Evolutionary conservation across 2,113 vertebrate genomes (phyloP).

Genomic region (Hystrix brachyura): DNA sequence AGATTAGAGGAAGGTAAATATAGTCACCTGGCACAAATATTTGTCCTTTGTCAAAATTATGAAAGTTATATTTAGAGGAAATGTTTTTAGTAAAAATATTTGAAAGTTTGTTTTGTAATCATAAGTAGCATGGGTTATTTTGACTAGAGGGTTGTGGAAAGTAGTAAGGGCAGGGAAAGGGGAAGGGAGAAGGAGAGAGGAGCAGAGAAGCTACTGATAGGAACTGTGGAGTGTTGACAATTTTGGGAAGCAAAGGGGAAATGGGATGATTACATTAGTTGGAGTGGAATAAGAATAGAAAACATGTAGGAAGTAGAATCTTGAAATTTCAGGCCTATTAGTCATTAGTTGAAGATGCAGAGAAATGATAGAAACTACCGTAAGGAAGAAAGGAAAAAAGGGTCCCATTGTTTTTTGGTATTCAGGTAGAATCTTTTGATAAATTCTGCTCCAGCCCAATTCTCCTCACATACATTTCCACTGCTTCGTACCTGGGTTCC

Average conservation of each 20-base stretch:
- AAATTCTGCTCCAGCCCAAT: not conserved
- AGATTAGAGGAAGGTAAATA: slow-evolving; percentile 56
- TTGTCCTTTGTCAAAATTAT: slow-evolving; percentile 62
- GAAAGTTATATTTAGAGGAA: slow-evolving; percentile 75
- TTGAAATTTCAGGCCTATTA: slow-evolving; percentile 63
- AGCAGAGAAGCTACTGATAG: not conserved
- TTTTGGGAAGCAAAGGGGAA: slow-evolving; percentile 10
- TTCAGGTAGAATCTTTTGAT: not conserved
- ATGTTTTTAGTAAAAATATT: slow-evolving; percentile 80
- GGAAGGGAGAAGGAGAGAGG: not conserved
- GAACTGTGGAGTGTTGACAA: not conserved
- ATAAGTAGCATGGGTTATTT: slow-evolving; percentile 43
- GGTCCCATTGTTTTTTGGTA: not conserved
- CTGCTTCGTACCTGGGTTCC: not conserved
- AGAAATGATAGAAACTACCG: slow-evolving; percentile 15
- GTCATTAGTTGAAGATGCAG: slow-evolving; percentile 52
- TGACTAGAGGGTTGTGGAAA: not conserved
- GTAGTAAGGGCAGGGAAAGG: not conserved
- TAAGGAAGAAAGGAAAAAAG: not conserved
- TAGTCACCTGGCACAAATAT: slow-evolving; percentile 73
- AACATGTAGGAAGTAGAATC: slow-evolving; percentile 36
- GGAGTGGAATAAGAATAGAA: slow-evolving; percentile 72
- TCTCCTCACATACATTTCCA: not conserved
- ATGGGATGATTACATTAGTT: slow-evolving; percentile 62
- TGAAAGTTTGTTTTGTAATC: slow-evolving; percentile 80